Base-by-base conservation (phyloP, 2,888 invertebrate species). In the Plusia festucae region DNA sequence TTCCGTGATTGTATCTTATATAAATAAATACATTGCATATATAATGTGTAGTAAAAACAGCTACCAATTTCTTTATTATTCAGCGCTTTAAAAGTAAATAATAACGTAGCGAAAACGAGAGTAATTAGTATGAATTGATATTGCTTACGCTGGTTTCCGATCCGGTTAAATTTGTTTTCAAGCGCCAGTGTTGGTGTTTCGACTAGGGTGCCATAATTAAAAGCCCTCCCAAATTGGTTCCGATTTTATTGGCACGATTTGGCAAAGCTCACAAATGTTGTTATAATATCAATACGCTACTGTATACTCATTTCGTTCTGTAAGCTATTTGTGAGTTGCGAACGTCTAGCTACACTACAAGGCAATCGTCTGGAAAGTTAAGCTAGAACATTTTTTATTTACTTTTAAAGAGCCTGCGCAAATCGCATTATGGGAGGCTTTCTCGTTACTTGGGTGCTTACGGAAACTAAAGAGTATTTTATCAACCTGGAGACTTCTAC, bases 121-220 rank as follows among this genome's bases (percentile, higher is more conserved):
- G 82, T 75, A 85, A 85, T 83, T 86, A 86, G 86, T 87, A 85
- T 73, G 82, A 85, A 88, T 84, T 85, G 84, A 86, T 87, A 88
- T 85, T 87, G 83, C 83, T 79, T 81, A 83, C 71, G 76, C 74
- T 68, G 81, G 82, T 80, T 79, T 44, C 71, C 71, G 76, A 71
- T 68, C 75, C 74, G 60, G 73, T 78, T 78, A 60, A 68, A 71
- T 75, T 78, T 69, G 71, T 71, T 78, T 74, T 59, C 60, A 64
- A 68, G 58, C 71, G 30, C 63, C 70, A 77, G 64, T 71, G 57
- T 70, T 58, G 73, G 59, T 56, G 68, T 73, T 77, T 64, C 53
- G 61, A 58, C 51, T 60, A 44, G 57, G 61, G 55, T 65, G 44
- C 65, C 24, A 74, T 75, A 75, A 75, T 79, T 71, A 77, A 73